phyloP scores from a whole-genome alignment of 2,797 vertebrate species.

The Falco novaeseelandiae region DNA sequence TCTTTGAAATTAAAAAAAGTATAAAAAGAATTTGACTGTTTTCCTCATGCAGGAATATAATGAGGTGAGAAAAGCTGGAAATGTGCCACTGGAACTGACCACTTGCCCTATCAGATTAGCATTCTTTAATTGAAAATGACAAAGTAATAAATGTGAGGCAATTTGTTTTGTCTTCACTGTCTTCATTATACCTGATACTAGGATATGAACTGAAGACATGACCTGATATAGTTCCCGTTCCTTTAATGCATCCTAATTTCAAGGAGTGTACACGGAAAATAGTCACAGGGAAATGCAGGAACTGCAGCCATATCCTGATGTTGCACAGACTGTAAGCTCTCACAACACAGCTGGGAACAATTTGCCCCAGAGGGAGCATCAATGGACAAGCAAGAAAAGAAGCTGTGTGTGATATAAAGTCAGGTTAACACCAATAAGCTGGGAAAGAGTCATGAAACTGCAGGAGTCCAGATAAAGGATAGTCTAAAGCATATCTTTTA shows the following conservation, averaged over 20 bases:
- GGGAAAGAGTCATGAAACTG: not conserved
- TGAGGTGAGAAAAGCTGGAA: not conserved
- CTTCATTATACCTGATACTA: not conserved
- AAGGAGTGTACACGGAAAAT: not conserved
- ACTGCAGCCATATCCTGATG: not conserved
- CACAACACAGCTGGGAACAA: not conserved
- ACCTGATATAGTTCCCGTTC: not conserved
- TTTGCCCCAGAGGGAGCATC: not conserved
- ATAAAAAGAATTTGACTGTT: not conserved
- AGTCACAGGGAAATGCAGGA: not conserved
- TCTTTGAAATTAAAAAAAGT: not conserved
- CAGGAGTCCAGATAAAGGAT: conserved; percentile 23
- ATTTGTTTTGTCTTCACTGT: not conserved
- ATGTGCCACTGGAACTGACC: not conserved
- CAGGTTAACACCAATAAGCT: not conserved
- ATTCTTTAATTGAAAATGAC: not conserved
- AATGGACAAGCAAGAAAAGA: not conserved
- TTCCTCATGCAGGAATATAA: not conserved
- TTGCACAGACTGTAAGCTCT: not conserved
- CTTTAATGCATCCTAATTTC: not conserved
- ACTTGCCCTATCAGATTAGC: not conserved
- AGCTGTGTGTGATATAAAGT: not conserved
- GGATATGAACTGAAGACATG: not conserved
- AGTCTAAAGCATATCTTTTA: conserved; percentile 17
- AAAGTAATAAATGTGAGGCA: not conserved